These are phyloP conservation scores for Ptychadena robeensis DNA, from an alignment of 2,797 vertebrate genomes.

Conservation along the genomic window DNA sequence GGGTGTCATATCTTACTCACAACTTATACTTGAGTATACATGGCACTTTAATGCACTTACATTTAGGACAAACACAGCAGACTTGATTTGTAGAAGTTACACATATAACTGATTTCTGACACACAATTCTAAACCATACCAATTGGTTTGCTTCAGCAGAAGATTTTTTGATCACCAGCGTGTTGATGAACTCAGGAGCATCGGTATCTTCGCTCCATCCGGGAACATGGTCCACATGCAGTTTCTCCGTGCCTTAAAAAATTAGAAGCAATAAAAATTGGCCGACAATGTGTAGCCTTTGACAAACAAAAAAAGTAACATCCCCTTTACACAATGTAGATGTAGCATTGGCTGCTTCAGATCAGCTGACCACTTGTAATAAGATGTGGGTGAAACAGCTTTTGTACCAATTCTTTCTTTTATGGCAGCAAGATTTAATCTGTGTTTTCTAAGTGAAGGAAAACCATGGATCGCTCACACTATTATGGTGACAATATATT, in stretches of 20 bases:
- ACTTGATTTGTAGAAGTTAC: not conserved
- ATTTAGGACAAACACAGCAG: not conserved
- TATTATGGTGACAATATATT: too few species aligned
- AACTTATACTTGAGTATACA: too few species aligned
- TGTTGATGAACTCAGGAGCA: not conserved
- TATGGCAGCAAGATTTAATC: too few species aligned
- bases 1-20: too few species aligned
- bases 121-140: slow-evolving; percentile 22
- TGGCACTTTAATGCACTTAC: too few species aligned
- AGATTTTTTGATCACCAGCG: slow-evolving; percentile 4
- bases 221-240: not conserved
- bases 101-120: not conserved
- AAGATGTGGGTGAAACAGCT: too few species aligned
- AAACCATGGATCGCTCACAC: too few species aligned
- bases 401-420: too few species aligned
- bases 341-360: not conserved
- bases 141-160: slow-evolving; percentile 7
- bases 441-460: too few species aligned
- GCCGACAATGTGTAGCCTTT: not conserved
- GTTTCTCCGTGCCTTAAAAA: not conserved
- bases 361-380: too few species aligned
- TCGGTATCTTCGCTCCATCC: slow-evolving; percentile 9
- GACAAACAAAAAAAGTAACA: not conserved
- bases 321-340: not conserved
- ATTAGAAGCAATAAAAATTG: not conserved